Conservation (phyloP, 2,888 invertebrate species). For the Adineta ricciae region DNA sequence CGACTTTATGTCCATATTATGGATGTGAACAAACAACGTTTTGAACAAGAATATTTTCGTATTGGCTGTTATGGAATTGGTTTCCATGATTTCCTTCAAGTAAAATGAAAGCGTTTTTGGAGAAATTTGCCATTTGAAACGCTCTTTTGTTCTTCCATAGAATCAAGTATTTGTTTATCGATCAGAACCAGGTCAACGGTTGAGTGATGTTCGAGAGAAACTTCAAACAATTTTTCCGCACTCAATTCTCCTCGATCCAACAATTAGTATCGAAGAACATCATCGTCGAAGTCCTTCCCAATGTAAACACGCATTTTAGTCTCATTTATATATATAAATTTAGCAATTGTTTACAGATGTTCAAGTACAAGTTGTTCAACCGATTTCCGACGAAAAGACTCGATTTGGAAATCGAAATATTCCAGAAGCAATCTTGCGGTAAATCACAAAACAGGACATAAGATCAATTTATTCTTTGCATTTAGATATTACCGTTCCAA, state of each 20-base stretch:
- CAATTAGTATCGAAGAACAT: not conserved
- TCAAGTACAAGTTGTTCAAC: slow-evolving; percentile 7
- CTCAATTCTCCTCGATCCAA: not conserved
- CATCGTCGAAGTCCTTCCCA: slow-evolving; percentile 9
- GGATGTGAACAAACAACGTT: slow-evolving; percentile 57
- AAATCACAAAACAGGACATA: not conserved
- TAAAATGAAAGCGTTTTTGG: slow-evolving; percentile 48
- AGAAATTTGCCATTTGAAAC: too few relatives aligned
- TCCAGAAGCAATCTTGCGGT: not conserved
- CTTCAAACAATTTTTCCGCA: not conserved
- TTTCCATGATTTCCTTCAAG: slow-evolving; percentile 83
- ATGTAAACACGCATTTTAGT: too few relatives aligned
- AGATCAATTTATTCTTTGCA: not conserved
- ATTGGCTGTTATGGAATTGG: slow-evolving; percentile 88
- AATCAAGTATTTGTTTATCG: slow-evolving; percentile 20
- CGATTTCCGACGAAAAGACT: not conserved
- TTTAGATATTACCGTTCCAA: slow-evolving; percentile 8
- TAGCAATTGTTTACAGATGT: not conserved
- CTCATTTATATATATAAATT: too few relatives aligned
- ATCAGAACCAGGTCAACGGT: not conserved
- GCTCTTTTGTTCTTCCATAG: not conserved
- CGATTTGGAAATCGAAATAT: not conserved
- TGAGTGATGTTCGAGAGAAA: not conserved
- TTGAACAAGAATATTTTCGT: slow-evolving; percentile 84
- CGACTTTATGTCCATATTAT: slow-evolving; percentile 81